Conservation (phyloP, 2,113 vertebrate species). For the Pelusios castaneus region DNA sequence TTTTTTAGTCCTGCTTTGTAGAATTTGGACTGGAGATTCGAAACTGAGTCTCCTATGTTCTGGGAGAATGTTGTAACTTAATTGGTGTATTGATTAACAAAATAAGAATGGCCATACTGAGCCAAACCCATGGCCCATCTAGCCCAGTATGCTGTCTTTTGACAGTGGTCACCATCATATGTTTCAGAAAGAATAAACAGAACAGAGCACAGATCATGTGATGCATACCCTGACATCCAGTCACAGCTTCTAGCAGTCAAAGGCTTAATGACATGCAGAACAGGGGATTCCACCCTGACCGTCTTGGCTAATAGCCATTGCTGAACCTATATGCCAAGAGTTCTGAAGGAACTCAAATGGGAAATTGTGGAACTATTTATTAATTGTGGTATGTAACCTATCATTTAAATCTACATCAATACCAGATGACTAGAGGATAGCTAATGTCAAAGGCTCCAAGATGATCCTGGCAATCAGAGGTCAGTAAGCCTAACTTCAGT, state of each 20-base stretch:
- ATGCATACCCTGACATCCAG: not conserved
- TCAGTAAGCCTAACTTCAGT: no score
- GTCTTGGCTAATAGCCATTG: not conserved
- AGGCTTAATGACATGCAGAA: not conserved
- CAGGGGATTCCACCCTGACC: not conserved
- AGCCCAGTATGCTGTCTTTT: not conserved
- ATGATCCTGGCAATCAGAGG: no score
- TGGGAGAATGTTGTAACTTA: not conserved
- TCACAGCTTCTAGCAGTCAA: not conserved
- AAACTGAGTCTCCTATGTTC: not conserved
- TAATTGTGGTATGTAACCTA: no score
- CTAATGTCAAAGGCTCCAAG: no score
- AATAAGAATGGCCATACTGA: not conserved
- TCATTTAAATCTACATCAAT: no score
- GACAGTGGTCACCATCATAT: not conserved
- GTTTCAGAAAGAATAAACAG: not conserved
- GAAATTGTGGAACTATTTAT: no score
- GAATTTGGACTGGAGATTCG: not conserved
- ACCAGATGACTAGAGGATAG: no score
- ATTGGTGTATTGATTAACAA: not conserved
- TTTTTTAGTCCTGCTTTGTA: not conserved
- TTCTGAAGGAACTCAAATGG: no score
- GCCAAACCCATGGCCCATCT: not conserved
- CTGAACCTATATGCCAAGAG: not conserved
- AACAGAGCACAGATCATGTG: not conserved